These are phyloP conservation scores for Steinernema scapterisci DNA, from an alignment of 2,888 invertebrate genomes.

Conservation along the genomic window DNA sequence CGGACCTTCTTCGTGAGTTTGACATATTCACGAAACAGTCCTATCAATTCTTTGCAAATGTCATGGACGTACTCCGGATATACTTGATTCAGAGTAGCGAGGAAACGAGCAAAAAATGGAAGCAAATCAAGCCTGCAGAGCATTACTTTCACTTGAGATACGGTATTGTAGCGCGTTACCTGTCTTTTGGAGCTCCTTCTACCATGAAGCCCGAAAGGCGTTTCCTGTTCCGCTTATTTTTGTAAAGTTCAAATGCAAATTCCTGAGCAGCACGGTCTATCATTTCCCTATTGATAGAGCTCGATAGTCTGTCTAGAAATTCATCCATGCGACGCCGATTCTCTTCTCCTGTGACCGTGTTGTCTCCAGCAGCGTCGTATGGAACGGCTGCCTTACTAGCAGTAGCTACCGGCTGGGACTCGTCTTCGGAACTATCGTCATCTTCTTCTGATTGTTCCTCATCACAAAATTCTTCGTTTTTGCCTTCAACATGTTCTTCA, in stretches of 20 bases:
- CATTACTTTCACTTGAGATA: neutral
- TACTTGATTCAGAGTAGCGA: constrained; percentile 58
- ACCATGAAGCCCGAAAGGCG: neutral
- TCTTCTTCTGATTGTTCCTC: constrained; percentile 35
- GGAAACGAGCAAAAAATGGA: constrained; percentile 61
- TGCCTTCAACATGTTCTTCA: constrained; percentile 34
- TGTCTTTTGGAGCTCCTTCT: constrained; percentile 25
- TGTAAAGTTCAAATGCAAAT: constrained; percentile 51
- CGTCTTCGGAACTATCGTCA: constrained; percentile 11
- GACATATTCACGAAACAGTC: constrained; percentile 38
- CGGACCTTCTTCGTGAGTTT: constrained; percentile 29
- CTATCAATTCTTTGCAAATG: constrained; percentile 38
- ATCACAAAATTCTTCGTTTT: neutral
- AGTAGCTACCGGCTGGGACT: constrained; percentile 19
- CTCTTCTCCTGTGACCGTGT: neutral
- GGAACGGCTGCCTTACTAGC: neutral
- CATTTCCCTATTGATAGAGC: constrained; percentile 59
- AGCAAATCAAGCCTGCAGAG: constrained; percentile 50
- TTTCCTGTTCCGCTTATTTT: constrained; percentile 42
- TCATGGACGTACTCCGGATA: constrained; percentile 55
- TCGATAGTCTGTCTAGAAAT: constrained; percentile 52
- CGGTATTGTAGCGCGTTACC: neutral
- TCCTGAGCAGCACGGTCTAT: constrained; percentile 58
- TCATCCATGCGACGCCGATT: constrained; percentile 37
- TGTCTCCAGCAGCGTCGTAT: neutral